These are phyloP conservation scores for Natator depressus DNA, from an alignment of 2,113 vertebrate genomes.

Conservation along the genomic window DNA sequence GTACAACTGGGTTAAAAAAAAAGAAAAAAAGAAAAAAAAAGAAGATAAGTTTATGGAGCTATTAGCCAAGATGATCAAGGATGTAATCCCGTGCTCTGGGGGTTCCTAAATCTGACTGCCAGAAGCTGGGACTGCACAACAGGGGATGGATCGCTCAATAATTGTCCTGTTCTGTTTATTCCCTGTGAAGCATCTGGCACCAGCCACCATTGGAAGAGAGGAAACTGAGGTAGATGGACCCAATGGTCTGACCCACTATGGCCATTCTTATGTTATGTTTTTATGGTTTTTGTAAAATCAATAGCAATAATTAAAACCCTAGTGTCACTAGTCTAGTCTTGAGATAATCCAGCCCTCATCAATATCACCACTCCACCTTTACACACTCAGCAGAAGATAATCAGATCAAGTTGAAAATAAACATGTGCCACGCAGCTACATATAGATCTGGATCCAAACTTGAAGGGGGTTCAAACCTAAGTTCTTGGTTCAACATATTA, in stretches of 20 bases:
- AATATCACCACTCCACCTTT: background rate
- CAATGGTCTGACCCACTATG: no score
- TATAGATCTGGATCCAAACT: background rate
- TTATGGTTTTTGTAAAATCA: background rate
- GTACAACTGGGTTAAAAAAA: background rate
- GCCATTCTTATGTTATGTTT: background rate
- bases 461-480: background rate
- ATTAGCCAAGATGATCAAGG: background rate
- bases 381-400: background rate
- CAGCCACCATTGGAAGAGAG: background rate
- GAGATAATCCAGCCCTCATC: background rate
- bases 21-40: background rate
- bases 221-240: background rate
- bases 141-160: background rate
- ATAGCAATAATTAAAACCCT: background rate
- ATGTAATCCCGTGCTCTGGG: background rate
- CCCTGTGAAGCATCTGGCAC: background rate
- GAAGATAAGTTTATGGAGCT: no score
- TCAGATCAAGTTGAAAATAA: background rate
- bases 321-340: background rate
- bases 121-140: background rate
- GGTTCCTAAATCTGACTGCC: background rate
- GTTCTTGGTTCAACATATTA: background rate
- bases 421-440: background rate
- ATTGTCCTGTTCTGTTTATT: background rate